Base-by-base conservation (phyloP, 2,888 invertebrate species). In the Agonopterix alstromeriana region DNA sequence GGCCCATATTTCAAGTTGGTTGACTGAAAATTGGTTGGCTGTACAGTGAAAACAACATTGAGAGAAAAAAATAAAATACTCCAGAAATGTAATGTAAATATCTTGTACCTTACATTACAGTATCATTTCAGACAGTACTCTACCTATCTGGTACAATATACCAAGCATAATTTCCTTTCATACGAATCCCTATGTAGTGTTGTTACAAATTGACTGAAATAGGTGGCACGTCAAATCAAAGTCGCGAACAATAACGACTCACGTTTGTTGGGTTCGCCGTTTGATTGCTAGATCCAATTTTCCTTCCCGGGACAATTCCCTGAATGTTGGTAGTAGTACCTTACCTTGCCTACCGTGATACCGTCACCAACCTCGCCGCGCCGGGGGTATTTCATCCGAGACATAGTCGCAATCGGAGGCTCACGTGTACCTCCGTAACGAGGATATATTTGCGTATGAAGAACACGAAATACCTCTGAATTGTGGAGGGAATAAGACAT, bases 381-480 rank as follows among this genome's bases (percentile, higher is more conserved):
- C 61, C 67, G 67, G 67, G 69, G 72, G 67, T 70, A 73, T 73
- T 73, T 75, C 74, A 76, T 78, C 74, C 70, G 55, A 68, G 76
- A 70, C 77, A 77, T 77, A 74, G 76, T 82, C 83, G 85, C 87
- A 87, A 87, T 86, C 82, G 80, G 67, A 67, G 82, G 71, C 83
- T 85, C 85, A 86, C 87, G 85, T 86, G 86, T 82, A 80, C 82
- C 80, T 70, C 73, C 70, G 79, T 88, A 88, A 88, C 88, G 87
- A 87, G 86, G 86, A 88, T 86, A 88, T 88, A 88, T 88, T 88
- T 88, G 88, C 88, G 88, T 88, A 88, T 88, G 88, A 88, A 88
- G 87, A 88, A 88, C 87, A 87, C 85, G 88, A 86, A 87, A 88
- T 88, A 88, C 85, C 86, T 88, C 85, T 83, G 86, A 87, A 86